Evolutionary conservation across 92 coral and sea anemone species (phyloP).

Genomic region (Porites rus): DNA sequence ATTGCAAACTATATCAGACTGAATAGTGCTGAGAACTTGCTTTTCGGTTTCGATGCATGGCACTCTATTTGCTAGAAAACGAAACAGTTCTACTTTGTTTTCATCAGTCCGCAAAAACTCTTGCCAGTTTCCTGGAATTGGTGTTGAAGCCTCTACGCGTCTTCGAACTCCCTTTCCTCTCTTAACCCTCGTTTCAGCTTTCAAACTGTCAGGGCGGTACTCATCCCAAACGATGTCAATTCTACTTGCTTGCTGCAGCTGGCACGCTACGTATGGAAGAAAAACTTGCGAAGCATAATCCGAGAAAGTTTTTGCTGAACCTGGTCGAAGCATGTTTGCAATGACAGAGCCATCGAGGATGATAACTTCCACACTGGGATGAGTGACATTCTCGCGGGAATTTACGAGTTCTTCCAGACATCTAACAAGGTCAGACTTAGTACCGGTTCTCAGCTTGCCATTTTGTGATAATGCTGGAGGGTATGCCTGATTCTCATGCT

Average conservation of each 20-base stretch:
- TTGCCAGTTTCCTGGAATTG: constrained; percentile 43
- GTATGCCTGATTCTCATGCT: constrained; percentile 59
- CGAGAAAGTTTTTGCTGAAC: constrained; percentile 43
- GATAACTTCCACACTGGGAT: constrained; percentile 37
- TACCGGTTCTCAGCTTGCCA: constrained; percentile 44
- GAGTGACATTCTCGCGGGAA: constrained; percentile 32
- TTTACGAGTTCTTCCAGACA: constrained; percentile 34
- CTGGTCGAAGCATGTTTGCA: constrained; percentile 62
- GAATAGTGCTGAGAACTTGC: constrained; percentile 19
- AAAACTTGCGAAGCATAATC: constrained; percentile 32
- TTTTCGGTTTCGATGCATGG: constrained; percentile 8
- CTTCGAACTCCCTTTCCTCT: constrained; percentile 54
- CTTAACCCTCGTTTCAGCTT: constrained; percentile 45
- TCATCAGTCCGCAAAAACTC: constrained; percentile 30
- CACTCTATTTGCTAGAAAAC: constrained; percentile 30
- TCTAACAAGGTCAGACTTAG: constrained; percentile 60
- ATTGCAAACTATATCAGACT: not conserved
- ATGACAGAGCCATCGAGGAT: constrained; percentile 61
- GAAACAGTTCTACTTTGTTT: constrained; percentile 41
- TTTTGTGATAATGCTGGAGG: constrained; percentile 68
- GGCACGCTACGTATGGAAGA: constrained; percentile 38
- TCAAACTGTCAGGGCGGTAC: constrained; percentile 49
- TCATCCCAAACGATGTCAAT: constrained; percentile 60
- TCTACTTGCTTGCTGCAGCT: constrained; percentile 42
- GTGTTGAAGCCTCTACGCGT: constrained; percentile 41